phyloP scores from a whole-genome alignment of 2,888 invertebrate species.

The Brassicogethes aeneus region DNA sequence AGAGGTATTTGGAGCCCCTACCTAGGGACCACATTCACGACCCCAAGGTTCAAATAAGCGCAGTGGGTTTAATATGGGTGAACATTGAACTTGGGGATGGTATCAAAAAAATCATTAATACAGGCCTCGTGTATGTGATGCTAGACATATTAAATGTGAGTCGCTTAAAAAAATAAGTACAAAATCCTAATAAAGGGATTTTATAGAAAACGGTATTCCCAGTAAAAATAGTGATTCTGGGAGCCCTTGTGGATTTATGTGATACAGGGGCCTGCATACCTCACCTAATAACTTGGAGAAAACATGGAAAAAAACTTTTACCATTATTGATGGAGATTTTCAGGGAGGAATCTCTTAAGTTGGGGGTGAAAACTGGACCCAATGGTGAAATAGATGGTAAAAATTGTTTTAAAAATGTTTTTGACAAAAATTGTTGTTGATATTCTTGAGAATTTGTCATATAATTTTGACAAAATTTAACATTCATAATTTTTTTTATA shows the following conservation, averaged over 20 bases:
- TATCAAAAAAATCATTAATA: too few relatives aligned
- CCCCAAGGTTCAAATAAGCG: constrained; percentile 34
- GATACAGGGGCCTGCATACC: constrained; percentile 33
- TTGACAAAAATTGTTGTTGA: too few relatives aligned
- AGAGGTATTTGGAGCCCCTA: constrained; percentile 10
- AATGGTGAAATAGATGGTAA: constrained; percentile 36
- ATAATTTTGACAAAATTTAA: too few relatives aligned
- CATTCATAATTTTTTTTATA: too few relatives aligned
- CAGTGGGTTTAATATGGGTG: constrained; percentile 40
- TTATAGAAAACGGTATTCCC: constrained; percentile 28
- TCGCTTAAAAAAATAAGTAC: too few relatives aligned
- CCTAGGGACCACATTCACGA: constrained; percentile 31
- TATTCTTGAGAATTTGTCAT: too few relatives aligned
- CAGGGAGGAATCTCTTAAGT: constrained; percentile 36
- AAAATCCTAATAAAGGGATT: too few relatives aligned
- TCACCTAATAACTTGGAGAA: constrained; percentile 42
- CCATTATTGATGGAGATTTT: constrained; percentile 38
- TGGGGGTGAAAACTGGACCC: constrained; percentile 29
- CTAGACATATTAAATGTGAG: too few relatives aligned
- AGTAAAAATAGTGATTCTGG: constrained; percentile 37
- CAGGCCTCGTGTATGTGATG: too few relatives aligned
- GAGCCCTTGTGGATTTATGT: constrained; percentile 38
- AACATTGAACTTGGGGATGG: too few relatives aligned
- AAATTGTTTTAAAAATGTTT: too few relatives aligned
- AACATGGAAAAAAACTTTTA: constrained; percentile 29